These are phyloP conservation scores for Ifrita kowaldi DNA, from an alignment of 2,113 vertebrate species.

Conservation along the genomic window DNA sequence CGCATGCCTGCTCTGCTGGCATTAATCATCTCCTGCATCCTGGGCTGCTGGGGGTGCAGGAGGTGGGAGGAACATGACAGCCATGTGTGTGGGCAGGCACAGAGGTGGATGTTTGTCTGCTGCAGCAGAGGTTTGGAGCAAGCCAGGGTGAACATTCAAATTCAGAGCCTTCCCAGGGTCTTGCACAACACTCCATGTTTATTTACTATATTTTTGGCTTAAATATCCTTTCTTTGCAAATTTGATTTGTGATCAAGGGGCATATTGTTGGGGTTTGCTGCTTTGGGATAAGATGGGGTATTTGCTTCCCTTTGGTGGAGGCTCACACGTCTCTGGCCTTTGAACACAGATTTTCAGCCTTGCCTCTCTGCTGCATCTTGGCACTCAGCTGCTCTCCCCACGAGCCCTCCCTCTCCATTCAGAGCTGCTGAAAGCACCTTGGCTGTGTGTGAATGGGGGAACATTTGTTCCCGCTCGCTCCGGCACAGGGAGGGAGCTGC, in stretches of 20 bases:
- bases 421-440: not conserved
- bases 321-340: not conserved
- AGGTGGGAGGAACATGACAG: conserved; percentile 44
- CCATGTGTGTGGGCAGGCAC: not conserved
- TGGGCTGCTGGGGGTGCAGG: not conserved
- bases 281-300: not conserved
- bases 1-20: not conserved
- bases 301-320: not conserved
- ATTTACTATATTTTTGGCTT: not conserved
- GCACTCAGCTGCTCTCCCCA: not conserved
- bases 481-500: not conserved
- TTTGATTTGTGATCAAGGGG: not conserved
- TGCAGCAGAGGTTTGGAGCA: conserved; percentile 37
- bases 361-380: not conserved
- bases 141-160: not conserved
- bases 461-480: not conserved
- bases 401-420: not conserved
- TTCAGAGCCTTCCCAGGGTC: not conserved
- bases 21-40: conserved; percentile 38
- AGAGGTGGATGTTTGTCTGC: conserved; percentile 9
- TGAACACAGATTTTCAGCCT: not conserved
- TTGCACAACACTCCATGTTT: not conserved
- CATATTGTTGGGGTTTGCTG: not conserved
- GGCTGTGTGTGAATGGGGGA: not conserved
- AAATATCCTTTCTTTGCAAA: not conserved